A percentile compares a stretch with the other conserved stretches of the same genome.
Conservation (phyloP, 64 coral and sea anemone species). For the Montipora foliosa region DNA sequence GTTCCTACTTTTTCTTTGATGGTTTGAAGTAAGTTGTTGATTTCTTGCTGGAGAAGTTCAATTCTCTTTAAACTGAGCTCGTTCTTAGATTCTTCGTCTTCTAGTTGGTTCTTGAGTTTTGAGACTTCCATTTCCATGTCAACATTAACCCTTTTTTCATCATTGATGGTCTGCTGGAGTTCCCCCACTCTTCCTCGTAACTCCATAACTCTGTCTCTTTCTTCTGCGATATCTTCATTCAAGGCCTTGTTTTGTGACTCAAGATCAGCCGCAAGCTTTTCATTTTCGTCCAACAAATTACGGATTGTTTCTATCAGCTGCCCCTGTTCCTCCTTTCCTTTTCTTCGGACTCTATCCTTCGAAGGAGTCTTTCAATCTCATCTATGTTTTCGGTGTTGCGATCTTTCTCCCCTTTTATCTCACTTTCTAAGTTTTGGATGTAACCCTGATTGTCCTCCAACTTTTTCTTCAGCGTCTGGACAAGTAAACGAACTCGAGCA, state of each 20-base stretch:
- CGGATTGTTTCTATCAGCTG: conserved; percentile 67
- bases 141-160: conserved; percentile 61
- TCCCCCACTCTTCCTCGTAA: conserved; percentile 59
- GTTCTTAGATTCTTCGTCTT: conserved; percentile 65
- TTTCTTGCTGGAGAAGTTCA: conserved; percentile 52
- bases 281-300: conserved; percentile 75
- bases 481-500: neutral
- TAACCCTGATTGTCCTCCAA: conserved; percentile 19
- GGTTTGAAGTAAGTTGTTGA: conserved; percentile 19
- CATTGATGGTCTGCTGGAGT: conserved; percentile 61
- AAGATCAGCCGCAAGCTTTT: conserved; percentile 73
- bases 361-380: conserved; percentile 63
- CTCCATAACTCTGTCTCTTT: conserved; percentile 62
- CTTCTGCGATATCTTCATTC: conserved; percentile 67
- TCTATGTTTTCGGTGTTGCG: conserved; percentile 53
- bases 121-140: conserved; percentile 49
- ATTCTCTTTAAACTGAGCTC: conserved; percentile 38
- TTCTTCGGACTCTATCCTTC: conserved; percentile 45
- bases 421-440: conserved; percentile 53
- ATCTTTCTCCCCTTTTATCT: conserved; percentile 50
- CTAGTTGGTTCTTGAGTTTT: conserved; percentile 33
- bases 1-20: conserved; percentile 50
- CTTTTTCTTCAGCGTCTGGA: conserved; percentile 49
- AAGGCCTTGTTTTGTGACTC: conserved; percentile 77
- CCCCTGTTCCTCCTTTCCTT: conserved; percentile 71